Base-by-base conservation (phyloP, 2,113 vertebrate species). In the Potamarius usumacintae region DNA sequence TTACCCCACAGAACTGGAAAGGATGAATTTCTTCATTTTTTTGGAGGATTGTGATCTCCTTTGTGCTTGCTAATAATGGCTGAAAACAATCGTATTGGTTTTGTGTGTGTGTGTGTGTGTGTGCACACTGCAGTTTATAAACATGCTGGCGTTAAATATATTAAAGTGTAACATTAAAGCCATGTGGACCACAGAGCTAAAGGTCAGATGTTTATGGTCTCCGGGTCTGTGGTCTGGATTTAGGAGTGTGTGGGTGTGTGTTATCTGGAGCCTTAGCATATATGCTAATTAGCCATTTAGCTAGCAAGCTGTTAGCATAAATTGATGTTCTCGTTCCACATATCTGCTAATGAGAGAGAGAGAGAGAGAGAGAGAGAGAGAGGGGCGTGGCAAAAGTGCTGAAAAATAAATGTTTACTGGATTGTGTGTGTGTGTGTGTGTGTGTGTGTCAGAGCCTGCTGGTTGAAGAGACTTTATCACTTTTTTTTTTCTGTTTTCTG, bases 401-500 rank as follows among this genome's bases (percentile, higher is more conserved):
- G 48, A 52, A 77, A 52, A 52, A 77, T 11, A 2, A 50, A 76
- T 3, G 5, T 50, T 50, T 50, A 50, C 42, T 50, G 18, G 72
- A 42, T 22, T 8, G 72, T 76, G 72, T 76, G 72, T 76, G 72
- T 76, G 72, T 76, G 50, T 8, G 72, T 76, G 72, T 76, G 72
- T 76, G 76, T 55, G 76, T 78, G 25, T 55, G 76, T 17, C 50
- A 20, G 53, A 30, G 77, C 30, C 53, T 30, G 7, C 71, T 27
- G 48, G 62, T 25, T 85, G 53, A 69, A 62, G 10, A 85, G 58
- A 63, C 60, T 86, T 85, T 78, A 25, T 27, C n/a, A 50, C 72
- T 58, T 42, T 30, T 52, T 72, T 72, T 42, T 42, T 22, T 18
- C 62, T 71, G 27, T 50, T 63, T 53, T 84, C 48, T 81, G 86